These are phyloP conservation scores for Megastigmus dorsalis DNA, from an alignment of 2,888 invertebrate genomes.

Conservation along the genomic window DNA sequence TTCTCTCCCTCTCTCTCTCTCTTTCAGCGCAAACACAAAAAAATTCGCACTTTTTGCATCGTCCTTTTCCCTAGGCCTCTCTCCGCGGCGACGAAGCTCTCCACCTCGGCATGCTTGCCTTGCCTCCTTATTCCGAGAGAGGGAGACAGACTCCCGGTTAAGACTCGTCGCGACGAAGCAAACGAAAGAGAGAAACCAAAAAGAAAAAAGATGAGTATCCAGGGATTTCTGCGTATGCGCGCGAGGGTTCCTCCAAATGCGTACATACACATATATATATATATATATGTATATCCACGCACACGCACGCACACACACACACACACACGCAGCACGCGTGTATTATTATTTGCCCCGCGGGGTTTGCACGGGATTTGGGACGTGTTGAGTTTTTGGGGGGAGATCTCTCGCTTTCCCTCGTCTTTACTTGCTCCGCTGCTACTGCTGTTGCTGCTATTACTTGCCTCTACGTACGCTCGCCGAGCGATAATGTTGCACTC, in stretches of 20 bases:
- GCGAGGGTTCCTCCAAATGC: constrained; percentile 29
- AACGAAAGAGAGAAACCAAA: constrained; percentile 14
- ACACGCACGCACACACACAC: neutral
- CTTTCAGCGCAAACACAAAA: too few species aligned
- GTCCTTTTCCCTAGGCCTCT: constrained; percentile 12
- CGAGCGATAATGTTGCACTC: constrained; percentile 6
- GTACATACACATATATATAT: too few species aligned
- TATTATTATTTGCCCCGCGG: constrained; percentile 39
- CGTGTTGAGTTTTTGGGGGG: constrained; percentile 24
- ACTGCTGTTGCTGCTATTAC: neutral
- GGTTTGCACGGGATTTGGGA: constrained; percentile 42
- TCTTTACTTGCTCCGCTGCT: too few species aligned
- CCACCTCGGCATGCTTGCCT: too few species aligned
- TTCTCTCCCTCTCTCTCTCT: constrained; percentile 1
- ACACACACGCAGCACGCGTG: neutral
- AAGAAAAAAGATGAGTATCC: constrained; percentile 47
- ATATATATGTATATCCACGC: too few species aligned
- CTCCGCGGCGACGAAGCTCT: neutral
- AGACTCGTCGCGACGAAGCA: constrained; percentile 18
- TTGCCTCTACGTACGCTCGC: neutral
- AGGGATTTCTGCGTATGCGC: constrained; percentile 33
- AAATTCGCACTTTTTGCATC: constrained; percentile 37
- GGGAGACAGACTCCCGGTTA: neutral
- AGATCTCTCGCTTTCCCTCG: constrained; percentile 27
- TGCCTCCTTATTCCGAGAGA: too few species aligned